Evolutionary conservation across 2,888 invertebrate species (phyloP).

Genomic region (Rhaphigaster nebulosa): DNA sequence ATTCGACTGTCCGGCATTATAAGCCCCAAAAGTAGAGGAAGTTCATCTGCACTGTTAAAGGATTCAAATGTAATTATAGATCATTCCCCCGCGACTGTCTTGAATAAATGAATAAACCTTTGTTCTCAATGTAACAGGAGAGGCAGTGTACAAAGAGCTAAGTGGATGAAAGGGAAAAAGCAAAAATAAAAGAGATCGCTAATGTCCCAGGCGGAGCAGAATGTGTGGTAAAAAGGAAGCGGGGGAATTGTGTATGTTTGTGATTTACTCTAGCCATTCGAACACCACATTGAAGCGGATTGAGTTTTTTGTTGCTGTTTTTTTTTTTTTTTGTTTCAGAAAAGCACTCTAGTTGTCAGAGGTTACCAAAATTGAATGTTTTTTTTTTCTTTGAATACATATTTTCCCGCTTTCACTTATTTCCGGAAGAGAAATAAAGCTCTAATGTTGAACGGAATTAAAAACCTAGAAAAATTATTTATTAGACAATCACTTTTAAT

Average conservation of each 20-base stretch:
- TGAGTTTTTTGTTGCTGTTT: background rate
- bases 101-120: constrained; percentile 44
- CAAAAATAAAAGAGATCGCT: constrained; percentile 22
- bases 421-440: background rate
- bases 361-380: background rate
- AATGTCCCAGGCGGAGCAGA: constrained; percentile 36
- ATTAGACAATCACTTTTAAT: no score
- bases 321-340: background rate
- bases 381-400: background rate
- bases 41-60: background rate
- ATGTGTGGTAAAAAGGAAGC: constrained; percentile 5
- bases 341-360: background rate
- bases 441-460: background rate
- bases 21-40: background rate
- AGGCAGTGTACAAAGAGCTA: background rate
- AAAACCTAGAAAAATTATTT: background rate
- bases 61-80: constrained; percentile 35
- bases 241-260: background rate
- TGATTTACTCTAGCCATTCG: background rate
- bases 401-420: background rate
- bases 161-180: constrained; percentile 27
- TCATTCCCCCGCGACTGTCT: background rate
- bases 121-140: constrained; percentile 26
- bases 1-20: background rate
- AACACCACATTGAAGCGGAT: constrained; percentile 8